Evolutionary conservation across 2,113 vertebrate species (phyloP).

Genomic region (Cyanoramphus novaezelandiae): DNA sequence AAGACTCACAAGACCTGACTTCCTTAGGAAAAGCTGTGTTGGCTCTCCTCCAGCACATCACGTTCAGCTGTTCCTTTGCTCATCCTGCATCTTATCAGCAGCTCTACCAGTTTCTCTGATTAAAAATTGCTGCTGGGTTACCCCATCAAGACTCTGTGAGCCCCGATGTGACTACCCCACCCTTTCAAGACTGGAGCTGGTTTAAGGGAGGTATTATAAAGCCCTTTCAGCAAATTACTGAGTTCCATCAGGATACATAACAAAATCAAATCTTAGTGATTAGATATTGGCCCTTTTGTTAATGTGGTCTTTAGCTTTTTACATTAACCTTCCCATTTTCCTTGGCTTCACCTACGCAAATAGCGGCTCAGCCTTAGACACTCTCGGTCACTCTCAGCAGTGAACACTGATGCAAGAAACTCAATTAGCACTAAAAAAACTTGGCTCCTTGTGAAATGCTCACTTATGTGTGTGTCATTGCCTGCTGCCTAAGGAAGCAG

Average conservation of each 20-base stretch:
- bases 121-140: not conserved
- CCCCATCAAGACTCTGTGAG: not conserved
- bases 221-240: not conserved
- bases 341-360: not conserved
- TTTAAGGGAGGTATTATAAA: not conserved
- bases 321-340: not conserved
- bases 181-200: not conserved
- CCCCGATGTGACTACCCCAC: rapidly evolving
- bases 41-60: not conserved
- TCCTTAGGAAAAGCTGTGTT: not conserved
- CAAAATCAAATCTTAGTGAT: not conserved
- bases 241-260: not conserved
- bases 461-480: not conserved
- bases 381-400: not conserved
- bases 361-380: not conserved
- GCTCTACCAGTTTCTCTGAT: not conserved
- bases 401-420: not conserved
- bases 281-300: not conserved
- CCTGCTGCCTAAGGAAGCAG: not conserved
- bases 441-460: not conserved
- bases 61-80: not conserved
- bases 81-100: not conserved
- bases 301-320: not conserved
- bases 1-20: not conserved
- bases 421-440: not conserved